Percentiles rank a stretch among this genome's conserved stretches.
These are phyloP conservation scores for Mesorhabditis belari DNA, from an alignment of 2,888 invertebrate genomes.

Conservation along the genomic window DNA sequence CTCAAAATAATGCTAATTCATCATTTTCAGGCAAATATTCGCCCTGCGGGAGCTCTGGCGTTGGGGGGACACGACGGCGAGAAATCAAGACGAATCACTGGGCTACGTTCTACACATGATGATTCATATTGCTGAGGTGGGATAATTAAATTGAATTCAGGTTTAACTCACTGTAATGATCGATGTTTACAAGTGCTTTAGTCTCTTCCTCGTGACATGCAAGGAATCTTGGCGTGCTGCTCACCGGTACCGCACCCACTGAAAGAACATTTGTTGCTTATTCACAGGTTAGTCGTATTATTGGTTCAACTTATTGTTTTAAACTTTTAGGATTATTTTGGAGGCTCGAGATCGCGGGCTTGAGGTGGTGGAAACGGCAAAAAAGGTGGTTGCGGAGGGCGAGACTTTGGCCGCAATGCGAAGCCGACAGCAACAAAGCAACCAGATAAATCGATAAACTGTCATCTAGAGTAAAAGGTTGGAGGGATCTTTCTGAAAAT, in stretches of 20 bases:
- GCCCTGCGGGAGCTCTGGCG: slow-evolving; percentile 73
- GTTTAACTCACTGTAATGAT: background rate
- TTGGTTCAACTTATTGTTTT: background rate
- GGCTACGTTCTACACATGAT: slow-evolving; percentile 91
- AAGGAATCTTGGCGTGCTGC: slow-evolving; percentile 82
- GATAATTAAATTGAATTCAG: background rate
- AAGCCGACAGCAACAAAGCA: no score
- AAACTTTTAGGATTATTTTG: slow-evolving; percentile 25
- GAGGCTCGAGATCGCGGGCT: slow-evolving; percentile 34
- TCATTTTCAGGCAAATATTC: slow-evolving; percentile 40
- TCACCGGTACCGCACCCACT: slow-evolving; percentile 80
- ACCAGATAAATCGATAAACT: no score
- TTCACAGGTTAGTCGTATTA: slow-evolving; percentile 27
- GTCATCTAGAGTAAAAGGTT: no score
- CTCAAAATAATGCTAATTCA: background rate
- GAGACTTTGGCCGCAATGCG: slow-evolving; percentile 13
- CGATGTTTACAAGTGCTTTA: background rate
- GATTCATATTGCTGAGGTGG: slow-evolving; percentile 78
- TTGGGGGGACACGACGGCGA: slow-evolving; percentile 80
- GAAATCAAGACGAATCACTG: slow-evolving; percentile 82
- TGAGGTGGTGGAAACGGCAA: slow-evolving; percentile 20
- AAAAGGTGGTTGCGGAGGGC: slow-evolving; percentile 11
- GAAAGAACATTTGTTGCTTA: slow-evolving; percentile 49
- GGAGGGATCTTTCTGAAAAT: no score
- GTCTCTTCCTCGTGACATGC: slow-evolving; percentile 43